These are phyloP conservation scores for Linnaemya vulpina DNA, from an alignment of 2,888 invertebrate species.

Conservation along the genomic window DNA sequence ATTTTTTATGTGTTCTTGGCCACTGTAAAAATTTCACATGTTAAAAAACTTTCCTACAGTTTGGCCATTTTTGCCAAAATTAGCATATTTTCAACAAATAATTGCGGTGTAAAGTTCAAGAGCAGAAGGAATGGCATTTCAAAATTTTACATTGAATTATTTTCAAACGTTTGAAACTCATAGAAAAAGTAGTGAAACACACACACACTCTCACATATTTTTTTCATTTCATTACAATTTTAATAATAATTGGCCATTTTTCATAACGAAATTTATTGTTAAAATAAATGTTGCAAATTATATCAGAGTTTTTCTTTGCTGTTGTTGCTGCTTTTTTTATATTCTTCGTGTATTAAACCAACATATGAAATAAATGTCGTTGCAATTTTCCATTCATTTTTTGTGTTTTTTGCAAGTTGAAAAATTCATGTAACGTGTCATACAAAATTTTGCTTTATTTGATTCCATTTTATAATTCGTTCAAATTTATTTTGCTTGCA, in stretches of 20 bases:
- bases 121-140: neutral
- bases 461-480: slow-evolving; percentile 18
- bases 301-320: neutral
- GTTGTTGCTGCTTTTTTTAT: neutral
- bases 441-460: slow-evolving; percentile 31
- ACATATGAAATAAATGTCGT: slow-evolving; percentile 30
- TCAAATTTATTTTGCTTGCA: slow-evolving; percentile 42
- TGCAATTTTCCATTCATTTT: slow-evolving; percentile 7
- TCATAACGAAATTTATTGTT: slow-evolving; percentile 35
- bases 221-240: slow-evolving; percentile 26
- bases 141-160: neutral
- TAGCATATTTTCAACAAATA: neutral
- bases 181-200: neutral
- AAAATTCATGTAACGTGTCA: slow-evolving; percentile 42
- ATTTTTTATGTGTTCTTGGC: too few relatives aligned
- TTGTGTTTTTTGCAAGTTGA: neutral
- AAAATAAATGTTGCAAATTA: slow-evolving; percentile 21
- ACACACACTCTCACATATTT: neutral
- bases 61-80: neutral
- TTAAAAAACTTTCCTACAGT: neutral
- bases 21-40: neutral
- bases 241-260: slow-evolving; percentile 52
- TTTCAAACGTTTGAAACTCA: neutral
- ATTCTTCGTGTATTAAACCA: slow-evolving; percentile 8
- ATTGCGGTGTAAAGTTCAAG: neutral